phyloP scores from a whole-genome alignment of 1,140 invertebrate genomes.

The Antheraea mylitta region DNA sequence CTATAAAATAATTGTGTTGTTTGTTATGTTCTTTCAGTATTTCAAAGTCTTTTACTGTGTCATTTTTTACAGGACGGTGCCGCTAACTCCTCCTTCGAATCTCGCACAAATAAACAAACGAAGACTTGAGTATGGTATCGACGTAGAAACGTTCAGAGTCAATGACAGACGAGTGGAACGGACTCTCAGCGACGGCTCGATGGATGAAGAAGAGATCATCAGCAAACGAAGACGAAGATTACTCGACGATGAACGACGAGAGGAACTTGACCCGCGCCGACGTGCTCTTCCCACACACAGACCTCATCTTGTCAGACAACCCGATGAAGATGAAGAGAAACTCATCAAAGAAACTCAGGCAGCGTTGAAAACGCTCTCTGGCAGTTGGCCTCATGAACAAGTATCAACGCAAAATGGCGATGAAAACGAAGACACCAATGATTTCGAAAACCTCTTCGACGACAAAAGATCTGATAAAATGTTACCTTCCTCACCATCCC shows the following conservation, averaged over 20 bases:
- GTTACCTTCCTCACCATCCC: constrained; percentile 81
- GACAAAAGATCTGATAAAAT: constrained; percentile 87
- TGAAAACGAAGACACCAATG: constrained; percentile 87
- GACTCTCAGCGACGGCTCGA: constrained; percentile 49
- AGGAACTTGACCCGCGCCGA: constrained; percentile 47
- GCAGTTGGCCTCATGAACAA: constrained; percentile 86
- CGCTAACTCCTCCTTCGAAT: constrained; percentile 63
- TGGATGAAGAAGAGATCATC: constrained; percentile 56
- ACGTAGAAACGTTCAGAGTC: constrained; percentile 68
- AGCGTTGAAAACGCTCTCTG: constrained; percentile 89
- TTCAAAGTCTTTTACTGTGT: constrained; percentile 18
- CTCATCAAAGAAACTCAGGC: constrained; percentile 92
- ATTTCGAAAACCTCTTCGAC: constrained; percentile 91
- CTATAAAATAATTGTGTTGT: constrained; percentile 38
- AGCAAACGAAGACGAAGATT: constrained; percentile 60
- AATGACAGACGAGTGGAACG: constrained; percentile 56
- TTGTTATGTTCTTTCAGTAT: constrained; percentile 9
- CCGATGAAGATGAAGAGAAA: constrained; percentile 86
- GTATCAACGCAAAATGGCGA: constrained; percentile 81
- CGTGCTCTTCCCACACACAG: constrained; percentile 44
- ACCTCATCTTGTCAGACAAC: constrained; percentile 46
- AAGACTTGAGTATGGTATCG: constrained; percentile 72
- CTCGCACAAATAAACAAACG: constrained; percentile 75
- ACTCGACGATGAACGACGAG: constrained; percentile 61
- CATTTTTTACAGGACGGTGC: constrained; percentile 76